Evolutionary conservation across 1,140 invertebrate genomes (phyloP).

Genomic region (Wasmannia auropunctata): DNA sequence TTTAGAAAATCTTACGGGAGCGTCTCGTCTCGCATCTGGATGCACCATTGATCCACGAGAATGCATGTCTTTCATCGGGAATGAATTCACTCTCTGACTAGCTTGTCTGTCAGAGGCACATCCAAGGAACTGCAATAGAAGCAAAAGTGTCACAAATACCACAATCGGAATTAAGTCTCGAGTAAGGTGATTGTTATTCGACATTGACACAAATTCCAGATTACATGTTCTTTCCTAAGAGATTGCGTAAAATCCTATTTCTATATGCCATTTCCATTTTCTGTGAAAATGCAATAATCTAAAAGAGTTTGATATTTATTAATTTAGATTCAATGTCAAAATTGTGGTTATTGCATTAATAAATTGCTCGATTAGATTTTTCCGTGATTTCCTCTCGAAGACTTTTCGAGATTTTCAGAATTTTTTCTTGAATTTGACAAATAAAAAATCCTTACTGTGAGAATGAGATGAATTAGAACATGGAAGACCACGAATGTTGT

Average conservation of each 20-base stretch:
- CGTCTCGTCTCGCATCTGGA: slow-evolving; percentile 89
- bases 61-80: slow-evolving; percentile 93
- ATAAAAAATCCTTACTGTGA: slow-evolving; percentile 90
- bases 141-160: background rate
- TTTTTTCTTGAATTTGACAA: background rate
- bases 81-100: slow-evolving; percentile 90
- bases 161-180: background rate
- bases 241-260: background rate
- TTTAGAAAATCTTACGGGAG: slow-evolving; percentile 88
- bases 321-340: background rate
- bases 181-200: background rate
- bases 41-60: slow-evolving; percentile 86
- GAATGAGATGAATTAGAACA: slow-evolving; percentile 94
- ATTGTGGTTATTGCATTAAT: background rate
- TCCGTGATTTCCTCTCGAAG: background rate
- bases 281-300: background rate
- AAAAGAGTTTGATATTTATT: background rate
- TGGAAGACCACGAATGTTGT: slow-evolving; percentile 96
- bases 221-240: background rate
- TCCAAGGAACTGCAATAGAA: slow-evolving; percentile 88
- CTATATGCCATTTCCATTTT: background rate
- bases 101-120: slow-evolving; percentile 90
- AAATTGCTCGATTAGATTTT: background rate
- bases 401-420: background rate
- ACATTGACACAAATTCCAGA: slow-evolving; percentile 4